These are phyloP conservation scores for Cistogaster globosa DNA, from an alignment of 2,888 invertebrate species.

Conservation along the genomic window DNA sequence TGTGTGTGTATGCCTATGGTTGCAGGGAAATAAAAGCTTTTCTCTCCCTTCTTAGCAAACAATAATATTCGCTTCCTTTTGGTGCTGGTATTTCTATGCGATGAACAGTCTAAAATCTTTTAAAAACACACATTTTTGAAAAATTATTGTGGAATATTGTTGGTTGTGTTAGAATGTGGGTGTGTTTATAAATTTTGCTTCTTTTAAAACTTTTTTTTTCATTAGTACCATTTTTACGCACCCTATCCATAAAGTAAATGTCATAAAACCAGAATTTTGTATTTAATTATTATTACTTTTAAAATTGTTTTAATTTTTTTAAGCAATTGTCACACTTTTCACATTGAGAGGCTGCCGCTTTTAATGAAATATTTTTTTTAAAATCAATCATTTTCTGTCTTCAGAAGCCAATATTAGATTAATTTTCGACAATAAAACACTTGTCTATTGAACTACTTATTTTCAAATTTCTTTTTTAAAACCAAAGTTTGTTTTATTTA, in stretches of 20 bases:
- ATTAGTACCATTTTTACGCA: slow-evolving; percentile 4
- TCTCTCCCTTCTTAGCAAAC: background rate
- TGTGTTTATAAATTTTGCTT: background rate
- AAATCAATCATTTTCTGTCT: background rate
- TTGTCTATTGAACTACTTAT: too few species aligned
- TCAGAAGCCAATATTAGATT: background rate
- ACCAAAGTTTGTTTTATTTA: slow-evolving; percentile 1
- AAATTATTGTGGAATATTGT: background rate
- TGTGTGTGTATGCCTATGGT: background rate
- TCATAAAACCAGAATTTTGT: slow-evolving; percentile 9
- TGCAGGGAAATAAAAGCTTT: background rate
- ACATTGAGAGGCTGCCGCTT: background rate
- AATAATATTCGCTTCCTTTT: background rate
- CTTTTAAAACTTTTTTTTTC: slow-evolving; percentile 3
- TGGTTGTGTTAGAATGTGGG: background rate
- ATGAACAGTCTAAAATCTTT: background rate
- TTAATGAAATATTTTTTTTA: background rate
- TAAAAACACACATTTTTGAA: background rate
- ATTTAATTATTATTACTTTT: slow-evolving; percentile 7
- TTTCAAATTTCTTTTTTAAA: background rate
- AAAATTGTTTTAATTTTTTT: background rate
- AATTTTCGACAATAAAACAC: background rate
- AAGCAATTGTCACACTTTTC: slow-evolving; percentile 3
- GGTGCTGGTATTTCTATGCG: background rate
- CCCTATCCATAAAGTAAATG: background rate